Percentiles rank a stretch among this genome's conserved stretches.
These are phyloP conservation scores for Calyptomena viridis DNA, from an alignment of 2,113 vertebrate genomes.

Conservation along the genomic window DNA sequence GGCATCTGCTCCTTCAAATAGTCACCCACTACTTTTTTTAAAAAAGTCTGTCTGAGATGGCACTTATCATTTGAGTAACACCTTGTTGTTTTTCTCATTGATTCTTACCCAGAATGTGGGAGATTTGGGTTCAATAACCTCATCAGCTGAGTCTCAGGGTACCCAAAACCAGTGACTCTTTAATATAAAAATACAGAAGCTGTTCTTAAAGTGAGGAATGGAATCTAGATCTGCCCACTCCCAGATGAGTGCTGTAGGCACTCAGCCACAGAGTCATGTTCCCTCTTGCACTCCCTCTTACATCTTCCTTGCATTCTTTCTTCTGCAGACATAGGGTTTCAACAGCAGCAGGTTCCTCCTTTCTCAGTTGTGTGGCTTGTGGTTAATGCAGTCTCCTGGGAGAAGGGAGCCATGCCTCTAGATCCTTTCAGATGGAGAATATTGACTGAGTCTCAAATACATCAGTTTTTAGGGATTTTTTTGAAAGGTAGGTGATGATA, in stretches of 20 bases:
- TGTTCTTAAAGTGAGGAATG: background rate
- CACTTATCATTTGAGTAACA: background rate
- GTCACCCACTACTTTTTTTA: background rate
- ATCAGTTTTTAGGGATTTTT: background rate
- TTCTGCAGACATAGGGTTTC: background rate
- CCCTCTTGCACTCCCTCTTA: conserved; percentile 30
- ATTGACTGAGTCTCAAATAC: background rate
- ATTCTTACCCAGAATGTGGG: background rate
- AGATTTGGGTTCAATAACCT: background rate
- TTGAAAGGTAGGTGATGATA: background rate
- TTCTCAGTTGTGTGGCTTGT: conserved; percentile 27
- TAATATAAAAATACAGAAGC: conserved; percentile 27
- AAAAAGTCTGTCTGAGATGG: background rate
- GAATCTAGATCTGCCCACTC: conserved; percentile 43
- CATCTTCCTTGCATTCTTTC: conserved; percentile 28
- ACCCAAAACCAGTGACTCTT: conserved; percentile 4
- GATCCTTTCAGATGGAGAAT: background rate
- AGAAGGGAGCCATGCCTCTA: background rate
- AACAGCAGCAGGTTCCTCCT: conserved; percentile 18
- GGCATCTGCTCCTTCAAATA: background rate
- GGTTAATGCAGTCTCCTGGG: background rate
- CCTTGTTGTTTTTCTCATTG: background rate
- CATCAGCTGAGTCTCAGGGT: background rate
- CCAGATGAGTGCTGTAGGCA: conserved; percentile 25
- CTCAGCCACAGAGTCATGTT: conserved; percentile 43